phyloP scores from a whole-genome alignment of 1,140 invertebrate species.

The Chrysoperla carnea region DNA sequence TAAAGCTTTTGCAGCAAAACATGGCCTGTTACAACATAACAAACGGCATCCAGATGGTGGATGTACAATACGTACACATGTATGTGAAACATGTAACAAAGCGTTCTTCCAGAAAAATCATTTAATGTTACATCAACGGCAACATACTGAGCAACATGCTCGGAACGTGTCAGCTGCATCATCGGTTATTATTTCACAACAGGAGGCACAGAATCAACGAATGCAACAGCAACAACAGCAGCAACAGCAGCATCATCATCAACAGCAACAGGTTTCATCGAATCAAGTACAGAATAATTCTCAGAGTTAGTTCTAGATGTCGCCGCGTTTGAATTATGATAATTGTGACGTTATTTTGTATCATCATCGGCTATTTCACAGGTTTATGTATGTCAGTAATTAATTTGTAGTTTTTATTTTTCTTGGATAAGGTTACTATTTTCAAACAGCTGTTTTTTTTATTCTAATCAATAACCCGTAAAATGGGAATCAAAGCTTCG shows the following conservation, averaged over 20 bases:
- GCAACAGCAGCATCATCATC: slow-evolving; percentile 5
- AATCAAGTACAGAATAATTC: slow-evolving; percentile 3
- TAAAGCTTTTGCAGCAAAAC: slow-evolving; percentile 67
- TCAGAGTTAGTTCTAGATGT: slow-evolving; percentile 13
- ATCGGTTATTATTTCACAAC: slow-evolving; percentile 19
- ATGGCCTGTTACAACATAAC: slow-evolving; percentile 60
- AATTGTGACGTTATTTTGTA: slow-evolving; percentile 6
- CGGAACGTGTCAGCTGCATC: slow-evolving; percentile 21
- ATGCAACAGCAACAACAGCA: slow-evolving; percentile 21
- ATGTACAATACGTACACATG: slow-evolving; percentile 60
- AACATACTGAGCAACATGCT: slow-evolving; percentile 57
- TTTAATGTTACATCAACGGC: slow-evolving; percentile 56
- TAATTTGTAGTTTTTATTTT: too few species aligned
- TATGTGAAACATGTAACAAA: slow-evolving; percentile 68
- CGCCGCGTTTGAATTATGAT: background rate
- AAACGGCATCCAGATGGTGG: slow-evolving; percentile 57
- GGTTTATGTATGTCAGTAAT: too few species aligned
- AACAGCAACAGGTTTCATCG: slow-evolving; percentile 11
- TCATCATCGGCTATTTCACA: background rate
- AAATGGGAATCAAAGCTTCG: too few species aligned
- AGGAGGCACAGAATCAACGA: slow-evolving; percentile 6
- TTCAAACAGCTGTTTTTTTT: too few species aligned
- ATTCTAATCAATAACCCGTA: too few species aligned
- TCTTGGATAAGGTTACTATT: too few species aligned
- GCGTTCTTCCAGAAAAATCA: slow-evolving; percentile 78